Percentiles rank a stretch among this genome's conserved stretches.
These are phyloP conservation scores for Glomeris maerens DNA, from an alignment of 1,140 invertebrate species.

Conservation along the genomic window DNA sequence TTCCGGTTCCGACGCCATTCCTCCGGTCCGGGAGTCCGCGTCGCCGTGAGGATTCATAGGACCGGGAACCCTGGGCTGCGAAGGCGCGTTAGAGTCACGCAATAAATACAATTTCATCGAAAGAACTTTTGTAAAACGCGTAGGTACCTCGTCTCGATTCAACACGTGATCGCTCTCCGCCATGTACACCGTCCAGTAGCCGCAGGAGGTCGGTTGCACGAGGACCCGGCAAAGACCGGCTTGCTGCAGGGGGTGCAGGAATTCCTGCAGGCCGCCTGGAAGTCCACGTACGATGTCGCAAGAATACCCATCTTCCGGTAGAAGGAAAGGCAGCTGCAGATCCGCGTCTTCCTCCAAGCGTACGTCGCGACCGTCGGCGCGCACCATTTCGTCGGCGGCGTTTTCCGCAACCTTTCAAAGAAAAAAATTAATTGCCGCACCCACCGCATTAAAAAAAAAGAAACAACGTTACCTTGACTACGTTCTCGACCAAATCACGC, in stretches of 20 bases:
- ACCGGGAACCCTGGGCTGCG: constrained; percentile 46
- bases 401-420: constrained; percentile 58
- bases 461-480: constrained; percentile 51
- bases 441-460: no score
- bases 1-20: constrained; percentile 44
- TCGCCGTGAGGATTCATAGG: constrained; percentile 43
- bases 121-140: no score
- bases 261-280: constrained; percentile 82
- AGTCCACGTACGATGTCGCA: constrained; percentile 88
- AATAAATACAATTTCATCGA: constrained; percentile 12
- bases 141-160: no score
- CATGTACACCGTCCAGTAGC: constrained; percentile 93
- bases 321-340: constrained; percentile 71
- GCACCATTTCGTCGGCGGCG: constrained; percentile 78
- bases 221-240: constrained; percentile 75
- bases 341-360: constrained; percentile 61
- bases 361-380: constrained; percentile 76
- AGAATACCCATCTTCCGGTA: constrained; percentile 96
- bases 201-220: constrained; percentile 73
- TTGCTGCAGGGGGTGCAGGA: constrained; percentile 70
- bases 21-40: constrained; percentile 30
- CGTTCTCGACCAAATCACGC: constrained; percentile 47
- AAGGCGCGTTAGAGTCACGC: constrained; percentile 7
- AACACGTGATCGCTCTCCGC: constrained; percentile 30
- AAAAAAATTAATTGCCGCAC: constrained; percentile 13